Conservation (phyloP, 1,140 invertebrate species). For the Nephila pilipes region DNA sequence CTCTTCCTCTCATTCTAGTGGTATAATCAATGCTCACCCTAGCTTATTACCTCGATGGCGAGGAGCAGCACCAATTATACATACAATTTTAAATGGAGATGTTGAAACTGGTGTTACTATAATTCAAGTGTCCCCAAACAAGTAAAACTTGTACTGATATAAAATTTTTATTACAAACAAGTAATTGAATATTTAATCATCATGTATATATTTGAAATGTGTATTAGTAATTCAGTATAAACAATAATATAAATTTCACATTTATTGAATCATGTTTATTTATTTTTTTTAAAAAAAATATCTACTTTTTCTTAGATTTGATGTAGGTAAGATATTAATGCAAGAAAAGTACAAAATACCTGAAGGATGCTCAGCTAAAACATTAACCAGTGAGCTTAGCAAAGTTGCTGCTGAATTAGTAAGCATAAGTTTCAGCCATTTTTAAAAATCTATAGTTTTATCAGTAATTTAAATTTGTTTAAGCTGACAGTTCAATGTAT, state of each 20-base stretch:
- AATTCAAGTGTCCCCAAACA: conserved; percentile 88
- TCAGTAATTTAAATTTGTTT: too few species aligned
- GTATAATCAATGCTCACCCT: conserved; percentile 95
- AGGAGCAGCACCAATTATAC: conserved; percentile 92
- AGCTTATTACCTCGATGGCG: conserved; percentile 95
- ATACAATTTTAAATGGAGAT: conserved; percentile 93
- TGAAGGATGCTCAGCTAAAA: conserved; percentile 85
- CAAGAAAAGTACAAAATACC: conserved; percentile 85
- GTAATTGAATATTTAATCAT: not conserved
- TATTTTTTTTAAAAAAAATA: not conserved
- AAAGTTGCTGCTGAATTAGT: conserved; percentile 86
- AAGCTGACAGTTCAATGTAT: too few species aligned
- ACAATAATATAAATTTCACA: not conserved
- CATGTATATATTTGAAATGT: too few species aligned
- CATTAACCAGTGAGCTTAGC: conserved; percentile 86
- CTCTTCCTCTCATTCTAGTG: conserved; percentile 83
- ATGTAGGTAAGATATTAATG: conserved; percentile 90
- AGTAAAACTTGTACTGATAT: conserved; percentile 38
- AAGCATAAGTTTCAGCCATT: conserved; percentile 57
- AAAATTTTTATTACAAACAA: too few species aligned
- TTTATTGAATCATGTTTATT: not conserved
- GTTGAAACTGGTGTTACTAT: conserved; percentile 91
- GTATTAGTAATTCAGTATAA: too few species aligned
- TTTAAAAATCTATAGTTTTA: too few species aligned
- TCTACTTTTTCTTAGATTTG: conserved; percentile 85